Conservation (phyloP, 2,797 vertebrate species). For the Orientallactaga sibirica region DNA sequence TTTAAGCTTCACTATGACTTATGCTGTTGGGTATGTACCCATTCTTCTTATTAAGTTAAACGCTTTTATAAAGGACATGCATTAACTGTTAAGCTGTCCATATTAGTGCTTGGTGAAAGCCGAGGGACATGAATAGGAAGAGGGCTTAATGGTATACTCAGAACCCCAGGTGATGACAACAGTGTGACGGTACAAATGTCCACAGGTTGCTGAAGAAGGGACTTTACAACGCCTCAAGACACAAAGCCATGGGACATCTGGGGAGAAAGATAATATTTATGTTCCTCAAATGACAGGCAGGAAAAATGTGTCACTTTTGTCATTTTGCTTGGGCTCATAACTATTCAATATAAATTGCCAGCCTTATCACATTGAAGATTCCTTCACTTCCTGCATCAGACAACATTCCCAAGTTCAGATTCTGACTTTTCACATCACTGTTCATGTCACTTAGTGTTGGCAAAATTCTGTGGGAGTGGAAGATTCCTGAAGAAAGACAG, state of each 20-base stretch:
- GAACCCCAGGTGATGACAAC: not conserved
- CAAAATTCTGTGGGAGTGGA: not conserved
- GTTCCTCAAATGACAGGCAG: not conserved
- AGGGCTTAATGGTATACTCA: not conserved
- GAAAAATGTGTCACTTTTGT: not conserved
- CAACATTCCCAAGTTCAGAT: not conserved
- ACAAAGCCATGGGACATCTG: not conserved
- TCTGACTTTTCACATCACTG: not conserved
- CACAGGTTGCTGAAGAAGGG: not conserved
- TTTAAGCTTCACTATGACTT: not conserved
- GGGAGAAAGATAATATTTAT: not conserved
- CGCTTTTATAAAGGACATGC: not conserved
- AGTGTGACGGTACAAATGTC: not conserved
- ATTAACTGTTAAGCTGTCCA: not conserved
- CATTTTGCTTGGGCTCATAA: not conserved
- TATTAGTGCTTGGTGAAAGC: conserved; percentile 8
- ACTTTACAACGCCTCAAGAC: too few species aligned
- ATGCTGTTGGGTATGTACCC: not conserved
- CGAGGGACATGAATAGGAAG: not conserved
- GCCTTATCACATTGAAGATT: not conserved
- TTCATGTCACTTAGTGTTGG: not conserved
- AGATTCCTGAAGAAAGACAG: not conserved
- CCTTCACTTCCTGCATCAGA: not conserved
- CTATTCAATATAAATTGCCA: not conserved
- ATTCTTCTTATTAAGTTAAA: not conserved